Evolutionary conservation across 2,797 vertebrate species (phyloP).

Genomic region (Myotis myotis): DNA sequence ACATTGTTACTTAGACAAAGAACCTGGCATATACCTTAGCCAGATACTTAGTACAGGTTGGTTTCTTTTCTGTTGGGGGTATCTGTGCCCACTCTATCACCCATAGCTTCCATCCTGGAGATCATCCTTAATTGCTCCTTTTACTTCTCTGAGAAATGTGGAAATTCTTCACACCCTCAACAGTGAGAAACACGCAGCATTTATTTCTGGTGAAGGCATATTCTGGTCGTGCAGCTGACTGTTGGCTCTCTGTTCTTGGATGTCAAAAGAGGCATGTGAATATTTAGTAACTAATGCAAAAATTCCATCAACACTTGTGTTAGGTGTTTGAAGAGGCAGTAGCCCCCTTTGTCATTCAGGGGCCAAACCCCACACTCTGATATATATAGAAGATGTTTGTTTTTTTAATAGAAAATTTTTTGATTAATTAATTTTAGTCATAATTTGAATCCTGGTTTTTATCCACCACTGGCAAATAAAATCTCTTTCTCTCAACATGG

Average conservation of each 20-base stretch:
- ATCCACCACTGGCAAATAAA: not conserved
- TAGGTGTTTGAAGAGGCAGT: constrained; percentile 18
- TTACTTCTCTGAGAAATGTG: not conserved
- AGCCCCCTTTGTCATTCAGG: not conserved
- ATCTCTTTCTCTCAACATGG: not conserved
- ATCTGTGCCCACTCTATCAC: not conserved
- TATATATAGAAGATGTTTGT: not conserved
- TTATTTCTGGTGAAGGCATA: constrained; percentile 1
- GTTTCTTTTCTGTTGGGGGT: not conserved
- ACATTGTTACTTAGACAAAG: not conserved
- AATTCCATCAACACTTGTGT: not conserved
- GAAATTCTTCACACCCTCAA: not conserved
- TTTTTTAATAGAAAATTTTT: not conserved
- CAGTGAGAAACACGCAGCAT: not conserved
- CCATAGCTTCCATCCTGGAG: not conserved
- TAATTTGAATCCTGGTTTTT: constrained; percentile 41
- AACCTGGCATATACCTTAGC: not conserved
- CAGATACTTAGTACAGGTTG: not conserved
- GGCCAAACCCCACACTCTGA: not conserved
- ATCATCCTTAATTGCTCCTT: not conserved
- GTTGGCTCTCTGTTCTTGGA: not conserved
- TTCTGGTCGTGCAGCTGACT: not conserved
- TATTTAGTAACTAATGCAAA: not conserved
- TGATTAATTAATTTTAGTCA: constrained; percentile 18
- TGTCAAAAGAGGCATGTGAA: not conserved